Base-by-base conservation (phyloP, 2,888 invertebrate species). In the Empis livida region DNA sequence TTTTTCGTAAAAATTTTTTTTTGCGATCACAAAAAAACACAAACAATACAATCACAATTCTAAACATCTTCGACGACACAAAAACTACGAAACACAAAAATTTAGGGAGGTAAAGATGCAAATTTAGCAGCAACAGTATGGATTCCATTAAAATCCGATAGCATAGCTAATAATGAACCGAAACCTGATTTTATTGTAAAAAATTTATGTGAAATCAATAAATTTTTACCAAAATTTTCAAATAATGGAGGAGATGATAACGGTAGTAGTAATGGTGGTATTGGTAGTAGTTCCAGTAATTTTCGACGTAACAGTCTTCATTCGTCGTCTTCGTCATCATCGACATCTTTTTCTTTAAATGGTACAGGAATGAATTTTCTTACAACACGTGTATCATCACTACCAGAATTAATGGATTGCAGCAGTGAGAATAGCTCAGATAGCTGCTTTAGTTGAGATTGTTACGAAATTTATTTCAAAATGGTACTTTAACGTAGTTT, bases 121-220 rank as follows among this genome's bases (percentile, higher is more conserved):
- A 79, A 81, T 55, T 65, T 87, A 50, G 84, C 81, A 13, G 83
- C 82, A 31, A 88, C 88, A 0, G 82, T 90, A 16, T 89, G 88
- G 89, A 76, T 87, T 55, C 85, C 86, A 27, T 66, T 82, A 40
- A 63, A 56, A 44, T 41, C 54, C 14, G 56, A 52, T 11, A 56
- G 55, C 6, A 53, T 55, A 15, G 46, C 47, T 11, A 57, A 59
- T 44, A 49, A 51, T 44, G 47, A 49, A 15, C 48, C 53, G 38
- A 57, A 57, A 46, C 68, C 68, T 17, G 64, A 67, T 49, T 48
- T 64, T 13, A 60, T 59, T 47, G 57, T 68, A 11, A 57, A 57
- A 47, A 65, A 59, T 56, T 53, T 68, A 27, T 50, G 61, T 48
- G 67, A 68, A 42, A 52, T 68, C 39, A 59, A 61, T 48, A 63